phyloP scores from a whole-genome alignment of 2,113 vertebrate species.

The Sisor rabdophorus region DNA sequence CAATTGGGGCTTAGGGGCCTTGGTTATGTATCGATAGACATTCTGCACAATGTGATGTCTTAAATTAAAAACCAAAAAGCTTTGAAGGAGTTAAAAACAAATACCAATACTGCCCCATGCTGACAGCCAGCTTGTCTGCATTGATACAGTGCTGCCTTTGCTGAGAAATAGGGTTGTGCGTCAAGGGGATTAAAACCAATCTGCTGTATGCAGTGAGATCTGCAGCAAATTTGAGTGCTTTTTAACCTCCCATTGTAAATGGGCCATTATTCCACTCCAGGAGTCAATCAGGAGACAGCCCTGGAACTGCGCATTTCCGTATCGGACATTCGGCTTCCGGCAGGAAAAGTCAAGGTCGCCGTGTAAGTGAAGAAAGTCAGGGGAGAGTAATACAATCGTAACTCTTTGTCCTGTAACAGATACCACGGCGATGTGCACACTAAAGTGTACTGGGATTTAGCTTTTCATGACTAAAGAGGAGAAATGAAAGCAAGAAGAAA shows the following conservation, averaged over 20 bases:
- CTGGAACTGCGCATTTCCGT: conserved; percentile 2
- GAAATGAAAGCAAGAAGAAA: neutral
- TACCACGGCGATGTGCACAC: conserved; percentile 1
- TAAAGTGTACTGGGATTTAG: neutral
- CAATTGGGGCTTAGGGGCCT: too few species aligned
- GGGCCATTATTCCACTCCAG: neutral
- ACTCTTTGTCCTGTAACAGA: conserved; percentile 22
- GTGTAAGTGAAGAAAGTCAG: conserved; percentile 18
- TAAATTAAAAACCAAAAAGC: too few species aligned
- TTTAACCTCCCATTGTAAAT: conserved; percentile 20
- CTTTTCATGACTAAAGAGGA: neutral
- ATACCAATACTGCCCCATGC: too few species aligned
- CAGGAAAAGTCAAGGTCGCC: conserved; percentile 25
- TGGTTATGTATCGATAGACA: too few species aligned
- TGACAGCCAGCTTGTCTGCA: neutral
- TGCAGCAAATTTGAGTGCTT: neutral
- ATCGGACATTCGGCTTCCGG: neutral
- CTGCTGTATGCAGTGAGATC: neutral
- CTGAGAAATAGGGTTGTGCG: neutral
- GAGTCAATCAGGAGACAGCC: neutral
- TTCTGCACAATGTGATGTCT: too few species aligned
- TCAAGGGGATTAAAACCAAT: neutral
- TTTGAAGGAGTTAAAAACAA: neutral
- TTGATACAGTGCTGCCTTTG: neutral
- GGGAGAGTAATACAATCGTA: conserved; percentile 5